These are phyloP conservation scores for Kryptolebias marmoratus DNA, from an alignment of 2,113 vertebrate species.

Conservation along the genomic window DNA sequence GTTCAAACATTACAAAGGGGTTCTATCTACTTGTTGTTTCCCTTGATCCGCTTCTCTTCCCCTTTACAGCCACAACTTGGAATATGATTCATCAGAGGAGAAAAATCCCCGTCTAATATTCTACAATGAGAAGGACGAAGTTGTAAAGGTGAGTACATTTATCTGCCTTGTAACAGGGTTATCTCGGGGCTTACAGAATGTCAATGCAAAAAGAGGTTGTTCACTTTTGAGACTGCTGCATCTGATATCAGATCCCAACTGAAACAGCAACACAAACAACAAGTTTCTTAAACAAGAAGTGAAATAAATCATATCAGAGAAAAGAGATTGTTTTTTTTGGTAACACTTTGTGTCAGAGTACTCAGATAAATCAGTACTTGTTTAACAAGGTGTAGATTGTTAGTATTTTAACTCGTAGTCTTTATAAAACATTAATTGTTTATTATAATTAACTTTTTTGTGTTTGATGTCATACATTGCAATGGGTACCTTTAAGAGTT, in stretches of 20 bases:
- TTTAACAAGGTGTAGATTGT: too few relatives aligned
- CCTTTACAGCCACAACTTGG: slow-evolving; percentile 79
- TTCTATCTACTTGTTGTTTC: slow-evolving; percentile 41
- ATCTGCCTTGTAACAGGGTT: slow-evolving; percentile 4
- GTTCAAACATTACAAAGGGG: too few relatives aligned
- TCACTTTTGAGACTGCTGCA: slow-evolving; percentile 11
- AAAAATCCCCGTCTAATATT: slow-evolving; percentile 82
- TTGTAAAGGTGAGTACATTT: slow-evolving; percentile 77
- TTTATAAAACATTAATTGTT: too few relatives aligned
- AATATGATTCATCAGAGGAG: slow-evolving; percentile 80
- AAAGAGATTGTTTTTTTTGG: too few relatives aligned
- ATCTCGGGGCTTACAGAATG: slow-evolving; percentile 21
- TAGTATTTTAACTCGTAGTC: too few relatives aligned
- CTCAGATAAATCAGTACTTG: too few relatives aligned
- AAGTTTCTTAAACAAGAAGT: too few relatives aligned
- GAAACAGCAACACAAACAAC: not conserved
- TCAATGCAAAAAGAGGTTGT: slow-evolving; percentile 9
- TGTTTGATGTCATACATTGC: too few relatives aligned
- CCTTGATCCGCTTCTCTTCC: slow-evolving; percentile 64
- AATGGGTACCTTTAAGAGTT: too few relatives aligned
- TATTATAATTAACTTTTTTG: too few relatives aligned
- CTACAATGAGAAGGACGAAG: slow-evolving; percentile 79
- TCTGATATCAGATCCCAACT: slow-evolving; percentile 29
- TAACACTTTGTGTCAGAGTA: too few relatives aligned
- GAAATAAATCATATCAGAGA: too few relatives aligned